Conservation (phyloP, 2,888 invertebrate species). For the Notodonta ziczac region DNA sequence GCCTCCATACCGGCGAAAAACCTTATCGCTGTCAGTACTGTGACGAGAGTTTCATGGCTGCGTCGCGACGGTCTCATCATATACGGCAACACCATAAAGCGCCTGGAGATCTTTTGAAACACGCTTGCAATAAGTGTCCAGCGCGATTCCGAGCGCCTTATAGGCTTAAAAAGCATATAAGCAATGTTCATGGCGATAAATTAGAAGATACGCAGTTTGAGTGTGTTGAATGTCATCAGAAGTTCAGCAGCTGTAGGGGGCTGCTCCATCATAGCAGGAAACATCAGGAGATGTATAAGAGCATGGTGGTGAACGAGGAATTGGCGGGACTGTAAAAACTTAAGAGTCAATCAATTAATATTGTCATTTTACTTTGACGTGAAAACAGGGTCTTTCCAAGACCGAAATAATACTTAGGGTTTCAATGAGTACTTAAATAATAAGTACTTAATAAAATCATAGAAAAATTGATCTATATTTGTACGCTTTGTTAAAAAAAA, state of each 20-base stretch:
- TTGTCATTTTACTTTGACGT: too few species aligned
- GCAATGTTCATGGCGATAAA: constrained; percentile 48
- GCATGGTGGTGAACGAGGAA: background rate
- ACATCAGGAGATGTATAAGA: constrained; percentile 43
- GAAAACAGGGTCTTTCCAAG: too few species aligned
- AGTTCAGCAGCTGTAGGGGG: constrained; percentile 61
- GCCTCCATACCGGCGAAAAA: constrained; percentile 70
- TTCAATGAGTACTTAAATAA: too few species aligned
- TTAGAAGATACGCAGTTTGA: constrained; percentile 41
- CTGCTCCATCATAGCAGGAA: constrained; percentile 62
- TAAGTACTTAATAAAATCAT: too few species aligned
- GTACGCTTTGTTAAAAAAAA: too few species aligned
- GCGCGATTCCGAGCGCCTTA: constrained; percentile 65
- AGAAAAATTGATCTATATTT: too few species aligned
- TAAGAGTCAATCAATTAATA: background rate
- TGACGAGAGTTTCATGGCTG: constrained; percentile 66
- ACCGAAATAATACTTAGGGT: too few species aligned
- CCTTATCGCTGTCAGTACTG: constrained; percentile 68
- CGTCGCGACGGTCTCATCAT: constrained; percentile 70
- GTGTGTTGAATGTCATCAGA: constrained; percentile 59
- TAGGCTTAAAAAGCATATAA: constrained; percentile 59
- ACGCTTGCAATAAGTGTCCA: constrained; percentile 62
- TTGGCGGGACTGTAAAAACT: background rate
- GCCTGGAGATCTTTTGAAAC: constrained; percentile 47
- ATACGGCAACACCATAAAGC: constrained; percentile 58